Evolutionary conservation across 2,797 vertebrate genomes (phyloP).

Genomic region (Psittacula derbiana): DNA sequence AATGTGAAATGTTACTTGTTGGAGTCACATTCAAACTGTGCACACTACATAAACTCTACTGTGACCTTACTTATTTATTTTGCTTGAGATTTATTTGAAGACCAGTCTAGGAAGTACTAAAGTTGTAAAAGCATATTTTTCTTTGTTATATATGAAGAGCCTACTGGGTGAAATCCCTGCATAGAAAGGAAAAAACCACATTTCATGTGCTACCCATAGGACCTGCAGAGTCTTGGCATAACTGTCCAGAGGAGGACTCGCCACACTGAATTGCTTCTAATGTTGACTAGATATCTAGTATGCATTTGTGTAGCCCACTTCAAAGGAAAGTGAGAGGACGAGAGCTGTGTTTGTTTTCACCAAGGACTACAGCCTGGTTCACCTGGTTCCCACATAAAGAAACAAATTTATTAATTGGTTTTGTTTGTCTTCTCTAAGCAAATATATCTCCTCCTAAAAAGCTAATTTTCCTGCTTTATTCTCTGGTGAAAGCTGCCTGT

Average conservation of each 20-base stretch:
- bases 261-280: neutral
- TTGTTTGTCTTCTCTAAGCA: neutral
- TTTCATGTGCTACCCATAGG: accelerated
- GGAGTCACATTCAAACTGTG: neutral
- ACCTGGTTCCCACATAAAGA: neutral
- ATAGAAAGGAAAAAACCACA: neutral
- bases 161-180: neutral
- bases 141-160: neutral
- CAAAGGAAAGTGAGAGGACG: neutral
- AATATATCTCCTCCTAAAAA: neutral
- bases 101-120: neutral
- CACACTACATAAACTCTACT: neutral
- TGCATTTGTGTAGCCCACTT: neutral
- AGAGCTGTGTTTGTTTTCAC: neutral
- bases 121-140: neutral
- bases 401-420: neutral
- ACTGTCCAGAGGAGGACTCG: neutral
- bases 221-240: accelerated
- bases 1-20: neutral
- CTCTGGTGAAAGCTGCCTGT: neutral
- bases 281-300: too few species aligned
- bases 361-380: neutral
- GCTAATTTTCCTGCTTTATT: neutral
- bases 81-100: neutral
- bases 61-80: neutral